Evolutionary conservation across 2,888 invertebrate genomes (phyloP).

Genomic region (Campoplex nolae): DNA sequence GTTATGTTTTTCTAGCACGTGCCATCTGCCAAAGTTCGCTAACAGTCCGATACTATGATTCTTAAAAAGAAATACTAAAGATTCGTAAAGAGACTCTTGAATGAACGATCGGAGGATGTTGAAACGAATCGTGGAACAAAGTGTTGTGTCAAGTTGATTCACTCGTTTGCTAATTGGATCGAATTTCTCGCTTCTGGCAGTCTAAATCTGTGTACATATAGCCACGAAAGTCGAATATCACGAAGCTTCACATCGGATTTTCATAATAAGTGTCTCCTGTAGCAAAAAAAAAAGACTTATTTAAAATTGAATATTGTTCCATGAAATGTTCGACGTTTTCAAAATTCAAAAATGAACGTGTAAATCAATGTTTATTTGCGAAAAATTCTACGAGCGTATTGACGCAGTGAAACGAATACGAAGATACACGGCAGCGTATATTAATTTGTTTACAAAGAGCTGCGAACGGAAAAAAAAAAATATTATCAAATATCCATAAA

Average conservation of each 20-base stretch:
- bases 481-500: background rate
- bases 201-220: background rate
- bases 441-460: conserved; percentile 18
- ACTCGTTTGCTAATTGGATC: conserved; percentile 10
- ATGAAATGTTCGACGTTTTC: no score
- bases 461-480: conserved; percentile 13
- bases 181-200: background rate
- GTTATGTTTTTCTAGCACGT: background rate
- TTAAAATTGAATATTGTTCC: background rate
- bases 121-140: background rate
- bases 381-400: no score
- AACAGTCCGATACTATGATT: background rate
- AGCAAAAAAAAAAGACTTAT: background rate
- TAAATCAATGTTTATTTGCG: background rate
- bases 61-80: no score
- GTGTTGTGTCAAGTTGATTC: background rate
- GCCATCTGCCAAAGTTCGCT: background rate
- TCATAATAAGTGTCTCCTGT: background rate
- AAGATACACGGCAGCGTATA: background rate
- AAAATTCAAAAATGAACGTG: background rate
- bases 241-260: background rate
- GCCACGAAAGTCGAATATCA: background rate
- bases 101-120: background rate
- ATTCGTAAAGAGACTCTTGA: background rate
- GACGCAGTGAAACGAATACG: background rate